Evolutionary conservation across 2,888 invertebrate species (phyloP), one percentile per base, ranked within the genome.

Genomic region (Heliconius aoede): DNA sequence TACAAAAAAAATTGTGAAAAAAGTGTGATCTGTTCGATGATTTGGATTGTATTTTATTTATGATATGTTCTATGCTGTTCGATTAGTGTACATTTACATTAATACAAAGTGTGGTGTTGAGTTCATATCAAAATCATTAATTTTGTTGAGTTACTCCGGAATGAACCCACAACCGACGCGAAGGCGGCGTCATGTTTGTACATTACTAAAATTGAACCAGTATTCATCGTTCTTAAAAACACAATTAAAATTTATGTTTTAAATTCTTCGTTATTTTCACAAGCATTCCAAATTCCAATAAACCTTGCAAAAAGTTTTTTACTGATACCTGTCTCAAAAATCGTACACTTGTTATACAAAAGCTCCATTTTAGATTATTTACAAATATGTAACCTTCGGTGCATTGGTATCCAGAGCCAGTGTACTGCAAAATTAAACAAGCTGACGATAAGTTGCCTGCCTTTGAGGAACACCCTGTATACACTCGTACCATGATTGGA

Each of bases 371-470:
- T 24, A 65, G 15, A 65, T 55, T n/a, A 69, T 69, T 55, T 55
- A 15, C 30, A 30, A 55, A 30, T 51, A 21, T 55, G 30, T 30
- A 30, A 30, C 15, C 55, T 69, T 69, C 55, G 30, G 69, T 69
- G 69, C 30, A 69, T 69, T 32, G 55, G 30, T 69, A 55, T 69
- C 68, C n/a, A 51, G n/a, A 69, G 30, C 30, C 69, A 69, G 51
- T 69, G 69, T 69, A 69, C 55, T 69, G 69, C 69, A 69, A 69
- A 69, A 69, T 69, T 69, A 55, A 69, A 69, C 69, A 24, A 69
- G 69, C 69, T 69, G 30, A 51, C 69, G 69, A 69, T 69, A 69
- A 69, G 51, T 55, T 69, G 30, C 30, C 30, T 5, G 68, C 55
- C 69, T 69, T 69, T 69, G 69, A 64, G 64, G 64, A 32, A 30